Evolutionary conservation across 2,113 vertebrate genomes (phyloP).

Genomic region (Macrotis lagotis): DNA sequence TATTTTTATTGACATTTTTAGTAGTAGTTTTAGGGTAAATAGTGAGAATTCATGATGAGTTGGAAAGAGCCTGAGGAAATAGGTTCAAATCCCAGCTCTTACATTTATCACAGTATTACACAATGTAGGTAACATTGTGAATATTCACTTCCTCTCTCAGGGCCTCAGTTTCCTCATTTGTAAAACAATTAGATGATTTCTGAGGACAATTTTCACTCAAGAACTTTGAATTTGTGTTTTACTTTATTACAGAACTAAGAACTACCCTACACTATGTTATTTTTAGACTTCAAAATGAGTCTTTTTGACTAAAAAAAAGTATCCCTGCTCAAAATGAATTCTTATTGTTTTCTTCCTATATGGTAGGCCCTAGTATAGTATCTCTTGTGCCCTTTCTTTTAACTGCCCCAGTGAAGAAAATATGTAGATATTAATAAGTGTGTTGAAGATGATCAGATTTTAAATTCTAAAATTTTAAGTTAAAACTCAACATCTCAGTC

Average conservation of each 20-base stretch:
- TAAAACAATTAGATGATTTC: not conserved
- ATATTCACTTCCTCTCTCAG: not conserved
- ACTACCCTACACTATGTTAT: not conserved
- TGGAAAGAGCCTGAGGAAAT: not conserved
- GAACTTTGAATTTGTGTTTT: not conserved
- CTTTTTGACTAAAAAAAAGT: not conserved
- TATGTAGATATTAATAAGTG: not conserved
- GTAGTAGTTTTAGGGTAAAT: not conserved
- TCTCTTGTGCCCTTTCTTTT: not conserved
- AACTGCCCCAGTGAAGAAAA: not conserved
- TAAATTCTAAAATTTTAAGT: not conserved
- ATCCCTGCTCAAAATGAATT: not conserved
- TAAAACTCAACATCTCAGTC: not conserved
- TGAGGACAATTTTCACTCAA: not conserved
- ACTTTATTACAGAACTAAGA: not conserved
- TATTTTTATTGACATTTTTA: not conserved
- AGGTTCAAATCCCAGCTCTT: not conserved
- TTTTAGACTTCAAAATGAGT: not conserved
- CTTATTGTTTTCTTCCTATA: not conserved
- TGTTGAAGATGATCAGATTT: not conserved
- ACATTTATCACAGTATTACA: not conserved
- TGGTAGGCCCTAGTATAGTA: not conserved
- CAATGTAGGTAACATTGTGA: not conserved
- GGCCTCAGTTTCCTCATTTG: not conserved
- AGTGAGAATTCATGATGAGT: not conserved